Conservation (phyloP, 2,797 vertebrate species). For the Pseudochirops cupreus region DNA sequence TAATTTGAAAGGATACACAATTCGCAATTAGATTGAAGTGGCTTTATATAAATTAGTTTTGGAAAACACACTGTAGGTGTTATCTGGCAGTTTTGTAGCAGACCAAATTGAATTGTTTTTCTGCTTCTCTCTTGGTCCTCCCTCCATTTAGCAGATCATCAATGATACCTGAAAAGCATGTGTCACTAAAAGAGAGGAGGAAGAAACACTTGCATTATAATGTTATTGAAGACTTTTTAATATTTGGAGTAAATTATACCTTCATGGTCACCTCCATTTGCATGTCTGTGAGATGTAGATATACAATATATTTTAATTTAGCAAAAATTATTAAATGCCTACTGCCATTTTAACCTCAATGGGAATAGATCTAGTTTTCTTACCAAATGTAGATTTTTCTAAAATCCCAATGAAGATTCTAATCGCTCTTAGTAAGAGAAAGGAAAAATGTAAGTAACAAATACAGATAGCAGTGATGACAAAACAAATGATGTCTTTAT, state of each 20-base stretch:
- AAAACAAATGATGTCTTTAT: not conserved
- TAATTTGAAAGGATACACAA: conserved; percentile 42
- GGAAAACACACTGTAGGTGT: conserved; percentile 28
- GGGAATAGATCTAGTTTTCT: not conserved
- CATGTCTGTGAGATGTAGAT: conserved; percentile 34
- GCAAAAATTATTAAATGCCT: not conserved
- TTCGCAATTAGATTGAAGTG: conserved; percentile 48
- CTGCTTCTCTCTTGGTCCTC: not conserved
- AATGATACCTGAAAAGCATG: not conserved
- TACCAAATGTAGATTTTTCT: not conserved
- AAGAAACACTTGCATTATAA: conserved; percentile 4
- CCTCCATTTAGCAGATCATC: conserved; percentile 23
- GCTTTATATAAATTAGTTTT: conserved; percentile 45
- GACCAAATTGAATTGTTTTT: conserved; percentile 49
- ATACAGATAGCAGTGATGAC: not conserved
- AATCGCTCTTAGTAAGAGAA: not conserved
- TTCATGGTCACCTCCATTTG: conserved; percentile 29
- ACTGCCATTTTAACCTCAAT: not conserved
- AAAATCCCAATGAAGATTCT: not conserved
- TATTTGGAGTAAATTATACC: conserved; percentile 33
- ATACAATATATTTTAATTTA: conserved; percentile 18
- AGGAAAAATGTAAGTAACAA: not conserved
- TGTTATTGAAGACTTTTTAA: not conserved
- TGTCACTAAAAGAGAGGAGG: not conserved
- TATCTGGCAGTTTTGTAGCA: conserved; percentile 49